These are phyloP conservation scores for Pterocles orientalis DNA, from an alignment of 2,113 vertebrate species.

Conservation along the genomic window DNA sequence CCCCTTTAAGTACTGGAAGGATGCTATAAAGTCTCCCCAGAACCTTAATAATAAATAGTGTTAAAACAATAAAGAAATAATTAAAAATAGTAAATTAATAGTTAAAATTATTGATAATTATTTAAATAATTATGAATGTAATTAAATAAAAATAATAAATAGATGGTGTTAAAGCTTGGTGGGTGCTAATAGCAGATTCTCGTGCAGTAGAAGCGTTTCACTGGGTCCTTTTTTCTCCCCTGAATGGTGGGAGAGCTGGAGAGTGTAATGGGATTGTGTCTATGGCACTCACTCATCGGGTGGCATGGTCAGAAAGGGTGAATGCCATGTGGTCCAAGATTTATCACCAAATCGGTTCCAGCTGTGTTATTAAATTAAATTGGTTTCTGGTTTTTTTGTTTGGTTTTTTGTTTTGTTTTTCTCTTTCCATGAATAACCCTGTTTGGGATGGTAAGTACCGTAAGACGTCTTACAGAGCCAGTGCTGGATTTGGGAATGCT, in stretches of 20 bases:
- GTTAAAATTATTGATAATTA: too few species aligned
- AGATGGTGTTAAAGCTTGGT: not conserved
- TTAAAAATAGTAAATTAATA: too few species aligned
- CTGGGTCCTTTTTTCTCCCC: rapidly evolving
- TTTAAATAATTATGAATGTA: too few species aligned
- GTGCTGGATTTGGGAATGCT: not conserved
- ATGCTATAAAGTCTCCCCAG: too few species aligned
- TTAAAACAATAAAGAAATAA: too few species aligned
- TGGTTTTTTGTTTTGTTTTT: not conserved
- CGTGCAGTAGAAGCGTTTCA: rapidly evolving
- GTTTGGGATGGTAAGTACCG: not conserved
- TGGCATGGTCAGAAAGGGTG: not conserved
- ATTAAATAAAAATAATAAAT: not conserved
- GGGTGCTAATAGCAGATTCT: not conserved
- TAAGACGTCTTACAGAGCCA: not conserved
- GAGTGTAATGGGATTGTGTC: rapidly evolving
- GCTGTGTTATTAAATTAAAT: not conserved
- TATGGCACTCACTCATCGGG: rapidly evolving
- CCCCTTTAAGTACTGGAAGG: too few species aligned
- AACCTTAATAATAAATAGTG: too few species aligned
- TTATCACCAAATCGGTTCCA: not conserved
- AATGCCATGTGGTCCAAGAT: rapidly evolving
- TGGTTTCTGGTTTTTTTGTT: not conserved
- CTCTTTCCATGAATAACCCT: not conserved
- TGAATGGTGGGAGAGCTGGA: too few species aligned